These are phyloP conservation scores for Stegostoma tigrinum DNA, from an alignment of 2,113 vertebrate genomes.

Conservation along the genomic window DNA sequence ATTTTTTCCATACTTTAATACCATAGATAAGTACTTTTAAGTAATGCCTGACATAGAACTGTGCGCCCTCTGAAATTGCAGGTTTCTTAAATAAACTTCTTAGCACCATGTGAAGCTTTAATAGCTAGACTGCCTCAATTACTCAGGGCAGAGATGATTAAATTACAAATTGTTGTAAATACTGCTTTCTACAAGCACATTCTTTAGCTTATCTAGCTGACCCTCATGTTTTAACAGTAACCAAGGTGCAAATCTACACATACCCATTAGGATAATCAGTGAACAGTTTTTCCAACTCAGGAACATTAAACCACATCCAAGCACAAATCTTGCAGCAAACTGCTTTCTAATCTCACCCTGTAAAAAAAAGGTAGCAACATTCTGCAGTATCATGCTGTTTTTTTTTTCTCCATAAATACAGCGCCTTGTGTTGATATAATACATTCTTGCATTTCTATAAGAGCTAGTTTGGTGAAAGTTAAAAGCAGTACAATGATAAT, in stretches of 20 bases:
- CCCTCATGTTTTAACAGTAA: not conserved
- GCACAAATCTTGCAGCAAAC: not conserved
- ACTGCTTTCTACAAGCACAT: conserved; percentile 10
- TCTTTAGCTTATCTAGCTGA: not conserved
- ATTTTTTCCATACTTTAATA: conserved; percentile 14
- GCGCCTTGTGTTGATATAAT: conserved; percentile 26
- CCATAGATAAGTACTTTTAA: not conserved
- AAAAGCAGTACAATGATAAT: conserved; percentile 31
- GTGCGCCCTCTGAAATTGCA: not conserved
- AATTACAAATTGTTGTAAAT: conserved; percentile 8
- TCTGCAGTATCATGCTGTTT: conserved; percentile 29
- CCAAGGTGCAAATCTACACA: not conserved
- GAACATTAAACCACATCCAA: not conserved
- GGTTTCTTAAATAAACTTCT: not conserved
- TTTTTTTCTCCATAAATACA: conserved; percentile 33
- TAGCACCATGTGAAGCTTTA: conserved; percentile 27
- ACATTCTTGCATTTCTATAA: conserved; percentile 19
- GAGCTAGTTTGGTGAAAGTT: conserved; percentile 17
- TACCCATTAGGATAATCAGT: conserved; percentile 11
- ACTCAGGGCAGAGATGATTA: conserved; percentile 15
- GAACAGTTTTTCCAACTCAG: not conserved
- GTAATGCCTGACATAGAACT: conserved; percentile 17
- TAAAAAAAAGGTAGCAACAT: not conserved
- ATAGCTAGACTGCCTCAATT: not conserved
- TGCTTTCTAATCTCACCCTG: conserved; percentile 33